Evolutionary conservation across 2,888 invertebrate genomes (phyloP).

Genomic region (Lepidochrysops patricia): DNA sequence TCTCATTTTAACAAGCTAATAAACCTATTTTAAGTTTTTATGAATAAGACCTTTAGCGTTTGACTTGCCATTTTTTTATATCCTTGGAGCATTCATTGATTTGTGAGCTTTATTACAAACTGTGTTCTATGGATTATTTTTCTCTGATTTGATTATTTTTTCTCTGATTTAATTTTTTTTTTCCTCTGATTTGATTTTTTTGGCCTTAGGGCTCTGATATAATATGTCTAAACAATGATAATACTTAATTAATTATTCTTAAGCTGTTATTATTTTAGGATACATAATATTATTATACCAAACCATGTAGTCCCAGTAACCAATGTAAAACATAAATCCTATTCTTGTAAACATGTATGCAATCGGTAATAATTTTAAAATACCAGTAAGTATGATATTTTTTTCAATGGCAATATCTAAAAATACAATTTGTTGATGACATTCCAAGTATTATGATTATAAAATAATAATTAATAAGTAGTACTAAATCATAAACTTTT

Average conservation of each 20-base stretch:
- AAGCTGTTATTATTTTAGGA: slow-evolving; percentile 6
- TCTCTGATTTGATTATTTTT: no score
- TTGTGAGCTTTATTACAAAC: background rate
- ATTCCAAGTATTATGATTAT: background rate
- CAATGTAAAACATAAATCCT: background rate
- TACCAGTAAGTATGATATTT: background rate
- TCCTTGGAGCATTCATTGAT: background rate
- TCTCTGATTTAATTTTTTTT: no score
- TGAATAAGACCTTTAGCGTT: no score
- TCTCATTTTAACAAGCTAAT: no score
- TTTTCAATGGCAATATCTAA: background rate
- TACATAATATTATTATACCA: background rate
- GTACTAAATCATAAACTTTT: no score
- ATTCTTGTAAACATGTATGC: slow-evolving; percentile 2
- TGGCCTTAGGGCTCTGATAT: background rate
- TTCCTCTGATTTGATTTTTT: no score
- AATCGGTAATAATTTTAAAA: background rate
- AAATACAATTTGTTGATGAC: background rate
- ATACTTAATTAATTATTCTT: background rate
- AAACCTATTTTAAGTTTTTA: no score
- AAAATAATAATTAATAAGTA: background rate
- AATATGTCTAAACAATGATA: no score
- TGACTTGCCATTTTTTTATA: background rate
- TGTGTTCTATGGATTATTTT: no score
- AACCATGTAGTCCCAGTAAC: background rate